A percentile compares a stretch with the other conserved stretches of the same genome.
Conservation (phyloP, 2,113 vertebrate species). For the Ahaetulla prasina region DNA sequence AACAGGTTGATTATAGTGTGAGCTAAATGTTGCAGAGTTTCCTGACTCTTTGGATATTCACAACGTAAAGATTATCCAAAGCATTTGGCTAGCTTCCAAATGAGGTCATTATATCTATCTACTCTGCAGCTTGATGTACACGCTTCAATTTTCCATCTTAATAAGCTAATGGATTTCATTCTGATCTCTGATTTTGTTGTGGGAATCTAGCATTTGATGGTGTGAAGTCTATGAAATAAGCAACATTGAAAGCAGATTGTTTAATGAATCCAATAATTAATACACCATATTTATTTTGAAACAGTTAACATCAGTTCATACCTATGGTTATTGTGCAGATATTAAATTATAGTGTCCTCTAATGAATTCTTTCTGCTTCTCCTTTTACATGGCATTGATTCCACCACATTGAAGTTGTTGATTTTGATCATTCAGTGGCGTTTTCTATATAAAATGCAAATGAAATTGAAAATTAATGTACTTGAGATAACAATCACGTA, state of each 20-base stretch:
- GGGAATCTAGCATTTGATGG: conserved; percentile 12
- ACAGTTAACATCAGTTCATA: background rate
- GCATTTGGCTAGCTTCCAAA: rapidly evolving
- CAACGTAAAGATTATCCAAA: rapidly evolving
- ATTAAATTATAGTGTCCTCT: background rate
- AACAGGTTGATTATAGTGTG: background rate
- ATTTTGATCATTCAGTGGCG: background rate
- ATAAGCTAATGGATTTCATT: conserved; percentile 11
- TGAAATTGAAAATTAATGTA: background rate
- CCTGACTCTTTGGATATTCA: rapidly evolving
- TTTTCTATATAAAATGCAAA: background rate
- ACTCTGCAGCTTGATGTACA: background rate
- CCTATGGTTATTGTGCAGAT: background rate
- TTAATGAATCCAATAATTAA: background rate
- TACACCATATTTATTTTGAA: background rate
- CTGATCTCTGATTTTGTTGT: background rate
- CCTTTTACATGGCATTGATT: background rate
- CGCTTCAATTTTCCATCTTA: background rate
- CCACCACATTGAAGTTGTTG: background rate
- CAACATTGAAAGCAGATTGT: background rate
- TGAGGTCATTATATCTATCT: background rate
- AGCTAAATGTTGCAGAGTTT: background rate
- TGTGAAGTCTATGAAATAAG: conserved; percentile 12
- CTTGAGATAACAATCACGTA: background rate
- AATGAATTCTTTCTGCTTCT: background rate